Conservation (phyloP, 2,797 vertebrate species). For the Acridotheres tristis region DNA sequence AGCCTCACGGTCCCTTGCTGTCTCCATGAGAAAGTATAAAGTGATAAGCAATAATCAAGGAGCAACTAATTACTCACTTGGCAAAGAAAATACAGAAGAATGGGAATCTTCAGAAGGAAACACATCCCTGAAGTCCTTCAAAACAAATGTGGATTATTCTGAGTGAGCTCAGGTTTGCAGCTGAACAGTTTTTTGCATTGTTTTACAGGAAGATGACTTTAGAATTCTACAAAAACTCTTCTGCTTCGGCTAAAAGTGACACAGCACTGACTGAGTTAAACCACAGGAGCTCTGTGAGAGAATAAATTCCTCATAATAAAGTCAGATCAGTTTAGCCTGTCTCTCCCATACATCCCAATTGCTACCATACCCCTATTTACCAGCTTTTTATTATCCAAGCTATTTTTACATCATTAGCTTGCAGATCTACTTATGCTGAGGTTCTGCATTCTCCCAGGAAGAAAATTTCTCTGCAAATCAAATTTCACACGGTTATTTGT, state of each 20-base stretch:
- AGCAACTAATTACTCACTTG: conserved; percentile 15
- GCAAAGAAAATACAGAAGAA: conserved; percentile 11
- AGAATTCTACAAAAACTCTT: background rate
- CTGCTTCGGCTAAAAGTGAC: background rate
- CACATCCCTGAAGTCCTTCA: background rate
- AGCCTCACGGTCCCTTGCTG: background rate
- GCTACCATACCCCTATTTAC: background rate
- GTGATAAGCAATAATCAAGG: conserved; percentile 26
- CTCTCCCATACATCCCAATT: background rate
- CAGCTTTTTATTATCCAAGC: conserved; percentile 8
- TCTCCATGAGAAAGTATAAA: conserved; percentile 21
- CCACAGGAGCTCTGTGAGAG: background rate
- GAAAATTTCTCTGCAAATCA: background rate
- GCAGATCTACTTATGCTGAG: conserved; percentile 3
- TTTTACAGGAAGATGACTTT: background rate
- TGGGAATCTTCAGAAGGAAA: conserved; percentile 1
- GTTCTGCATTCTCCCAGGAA: conserved; percentile 10
- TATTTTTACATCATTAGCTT: conserved; percentile 20
- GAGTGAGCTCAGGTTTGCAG: background rate
- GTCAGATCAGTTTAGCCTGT: background rate
- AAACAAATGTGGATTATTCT: background rate
- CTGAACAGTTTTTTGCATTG: background rate
- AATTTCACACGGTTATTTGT: background rate
- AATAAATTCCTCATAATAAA: conserved; percentile 3
- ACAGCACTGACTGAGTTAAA: background rate